Percentiles rank a stretch among this genome's conserved stretches.
These are phyloP conservation scores for Anisognathus igniventris DNA, from an alignment of 2,797 vertebrate genomes.

Conservation along the genomic window DNA sequence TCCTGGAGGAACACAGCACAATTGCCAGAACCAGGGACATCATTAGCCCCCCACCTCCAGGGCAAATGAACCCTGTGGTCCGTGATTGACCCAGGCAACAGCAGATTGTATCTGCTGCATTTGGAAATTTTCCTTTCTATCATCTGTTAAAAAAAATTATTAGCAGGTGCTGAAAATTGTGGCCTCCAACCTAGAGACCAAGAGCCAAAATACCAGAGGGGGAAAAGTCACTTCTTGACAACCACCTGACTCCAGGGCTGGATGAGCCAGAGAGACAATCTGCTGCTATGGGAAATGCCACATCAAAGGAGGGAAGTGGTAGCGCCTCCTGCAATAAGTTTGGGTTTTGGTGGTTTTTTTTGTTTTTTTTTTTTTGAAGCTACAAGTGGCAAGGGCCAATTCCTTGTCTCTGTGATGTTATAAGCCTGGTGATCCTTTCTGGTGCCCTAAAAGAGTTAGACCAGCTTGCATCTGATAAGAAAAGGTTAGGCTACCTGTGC, in stretches of 20 bases:
- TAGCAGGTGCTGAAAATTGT: constrained; percentile 59
- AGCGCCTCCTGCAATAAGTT: background rate
- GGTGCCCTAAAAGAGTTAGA: background rate
- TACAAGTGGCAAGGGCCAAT: constrained; percentile 12
- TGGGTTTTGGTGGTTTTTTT: background rate
- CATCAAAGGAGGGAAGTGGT: background rate
- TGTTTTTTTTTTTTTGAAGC: background rate
- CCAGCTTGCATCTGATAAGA: background rate
- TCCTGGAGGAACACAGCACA: background rate
- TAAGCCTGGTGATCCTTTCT: background rate
- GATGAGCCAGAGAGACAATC: constrained; percentile 43
- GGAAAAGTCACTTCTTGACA: constrained; percentile 35
- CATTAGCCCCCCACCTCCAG: background rate
- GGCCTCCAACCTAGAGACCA: constrained; percentile 8
- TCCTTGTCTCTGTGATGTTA: background rate
- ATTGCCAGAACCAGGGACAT: background rate
- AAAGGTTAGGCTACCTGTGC: background rate
- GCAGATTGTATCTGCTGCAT: constrained; percentile 14
- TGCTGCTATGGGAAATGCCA: constrained; percentile 36
- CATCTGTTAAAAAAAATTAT: constrained; percentile 57
- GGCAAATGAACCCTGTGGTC: constrained; percentile 3
- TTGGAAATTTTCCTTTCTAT: constrained; percentile 50
- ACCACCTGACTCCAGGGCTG: constrained; percentile 17
- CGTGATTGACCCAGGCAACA: background rate
- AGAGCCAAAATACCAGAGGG: constrained; percentile 51